Evolutionary conservation across 1,140 invertebrate genomes (phyloP).

Genomic region (Lepidurus couesii): DNA sequence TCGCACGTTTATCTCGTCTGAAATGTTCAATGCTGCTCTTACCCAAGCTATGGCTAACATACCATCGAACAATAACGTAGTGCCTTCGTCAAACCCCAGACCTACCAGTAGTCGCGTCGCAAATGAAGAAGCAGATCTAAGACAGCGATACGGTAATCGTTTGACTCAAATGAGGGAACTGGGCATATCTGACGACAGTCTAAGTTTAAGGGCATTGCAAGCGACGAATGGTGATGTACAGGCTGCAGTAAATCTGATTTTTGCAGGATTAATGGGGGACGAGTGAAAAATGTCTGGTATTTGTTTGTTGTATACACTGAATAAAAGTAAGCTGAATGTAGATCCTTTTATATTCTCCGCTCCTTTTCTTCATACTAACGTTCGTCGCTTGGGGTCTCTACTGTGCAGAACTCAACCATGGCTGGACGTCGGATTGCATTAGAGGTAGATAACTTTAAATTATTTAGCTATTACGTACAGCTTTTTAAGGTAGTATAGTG

Average conservation of each 20-base stretch:
- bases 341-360: not conserved
- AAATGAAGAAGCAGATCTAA: slow-evolving; percentile 25
- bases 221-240: slow-evolving; percentile 49
- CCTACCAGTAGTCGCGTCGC: slow-evolving; percentile 24
- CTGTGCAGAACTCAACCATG: not conserved
- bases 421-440: not conserved
- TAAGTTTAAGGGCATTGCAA: slow-evolving; percentile 47
- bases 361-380: not conserved
- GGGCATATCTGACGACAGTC: slow-evolving; percentile 49
- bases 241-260: slow-evolving; percentile 48
- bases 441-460: not conserved
- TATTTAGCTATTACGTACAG: too few relatives aligned
- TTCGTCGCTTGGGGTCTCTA: not conserved
- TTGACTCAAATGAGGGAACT: slow-evolving; percentile 49
- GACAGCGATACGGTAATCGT: slow-evolving; percentile 31
- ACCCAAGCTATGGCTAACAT: slow-evolving; percentile 29
- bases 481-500: too few relatives aligned
- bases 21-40: slow-evolving; percentile 31
- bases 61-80: slow-evolving; percentile 12
- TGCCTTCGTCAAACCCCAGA: not conserved
- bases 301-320: not conserved
- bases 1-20: not conserved
- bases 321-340: not conserved
- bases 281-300: slow-evolving; percentile 24
- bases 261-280: slow-evolving; percentile 43